A percentile compares a stretch with the other conserved stretches of the same genome.
These are phyloP conservation scores for western clawed frog (Xenopus tropicalis) DNA, from an alignment of 2,113 vertebrate species.

Conservation along the genomic window DNA sequence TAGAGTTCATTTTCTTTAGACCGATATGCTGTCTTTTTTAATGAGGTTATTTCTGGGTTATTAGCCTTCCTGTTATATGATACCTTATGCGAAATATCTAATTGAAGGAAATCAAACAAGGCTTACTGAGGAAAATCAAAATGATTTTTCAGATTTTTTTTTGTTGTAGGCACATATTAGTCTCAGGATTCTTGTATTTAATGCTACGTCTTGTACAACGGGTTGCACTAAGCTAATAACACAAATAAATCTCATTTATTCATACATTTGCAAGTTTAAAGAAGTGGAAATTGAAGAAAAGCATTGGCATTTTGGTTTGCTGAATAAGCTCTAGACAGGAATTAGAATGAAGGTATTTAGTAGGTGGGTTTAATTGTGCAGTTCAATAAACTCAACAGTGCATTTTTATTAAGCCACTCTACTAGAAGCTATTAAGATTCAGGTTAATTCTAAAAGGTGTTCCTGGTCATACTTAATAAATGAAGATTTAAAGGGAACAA, in stretches of 20 bases:
- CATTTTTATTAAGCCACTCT: conserved; percentile 76
- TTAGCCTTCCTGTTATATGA: conserved; percentile 94
- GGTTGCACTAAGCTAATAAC: conserved; percentile 66
- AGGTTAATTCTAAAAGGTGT: conserved; percentile 72
- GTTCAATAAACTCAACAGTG: conserved; percentile 64
- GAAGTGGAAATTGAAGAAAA: conserved; percentile 78
- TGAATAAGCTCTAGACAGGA: conserved; percentile 93
- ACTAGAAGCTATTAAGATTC: conserved; percentile 84
- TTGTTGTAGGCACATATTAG: conserved; percentile 46
- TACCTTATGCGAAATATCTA: conserved; percentile 90
- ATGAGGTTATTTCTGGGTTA: conserved; percentile 99
- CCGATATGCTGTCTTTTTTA: conserved; percentile 94
- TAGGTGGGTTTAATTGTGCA: conserved; percentile 72
- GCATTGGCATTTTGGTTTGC: conserved; percentile 94
- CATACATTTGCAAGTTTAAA: conserved; percentile 80
- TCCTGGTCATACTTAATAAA: conserved; percentile 54
- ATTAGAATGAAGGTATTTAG: conserved; percentile 72
- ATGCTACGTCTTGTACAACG: conserved; percentile 54
- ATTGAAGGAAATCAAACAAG: conserved; percentile 97
- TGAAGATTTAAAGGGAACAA: conserved; percentile 49
- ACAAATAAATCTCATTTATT: conserved; percentile 81
- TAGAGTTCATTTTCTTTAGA: conserved; percentile 97
- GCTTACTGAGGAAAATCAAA: conserved; percentile 79
- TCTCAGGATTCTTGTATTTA: conserved; percentile 59
- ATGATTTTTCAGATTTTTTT: conserved; percentile 63